Evolutionary conservation across 2,888 invertebrate genomes (phyloP).

Genomic region (Coleophora deauratella): DNA sequence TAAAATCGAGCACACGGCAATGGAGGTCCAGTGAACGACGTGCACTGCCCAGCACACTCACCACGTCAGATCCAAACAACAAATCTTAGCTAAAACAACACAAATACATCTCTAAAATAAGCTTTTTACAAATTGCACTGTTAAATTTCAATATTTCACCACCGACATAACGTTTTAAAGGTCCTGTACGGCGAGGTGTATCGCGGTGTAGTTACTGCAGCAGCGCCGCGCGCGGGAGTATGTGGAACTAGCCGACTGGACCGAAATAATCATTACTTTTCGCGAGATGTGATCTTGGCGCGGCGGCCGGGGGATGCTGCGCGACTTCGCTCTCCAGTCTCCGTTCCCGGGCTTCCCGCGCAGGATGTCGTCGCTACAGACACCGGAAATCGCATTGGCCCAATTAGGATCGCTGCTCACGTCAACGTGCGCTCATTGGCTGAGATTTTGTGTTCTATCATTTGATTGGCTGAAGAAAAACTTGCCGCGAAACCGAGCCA

Average conservation of each 20-base stretch:
- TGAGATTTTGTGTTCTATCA: conserved; percentile 15
- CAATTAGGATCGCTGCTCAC: conserved; percentile 43
- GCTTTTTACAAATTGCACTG: conserved; percentile 1
- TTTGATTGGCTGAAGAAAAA: conserved; percentile 37
- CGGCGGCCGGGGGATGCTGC: conserved; percentile 58
- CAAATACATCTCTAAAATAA: conserved; percentile 8
- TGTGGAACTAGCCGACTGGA: conserved; percentile 61
- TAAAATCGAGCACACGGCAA: conserved; percentile 29
- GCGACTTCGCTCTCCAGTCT: conserved; percentile 48
- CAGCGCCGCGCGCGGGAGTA: conserved; percentile 57
- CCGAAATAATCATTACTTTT: conserved; percentile 76
- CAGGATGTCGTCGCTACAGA: conserved; percentile 52
- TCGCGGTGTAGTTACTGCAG: conserved; percentile 39
- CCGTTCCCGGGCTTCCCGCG: conserved; percentile 68
- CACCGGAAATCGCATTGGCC: conserved; percentile 59
- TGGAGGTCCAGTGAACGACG: conserved; percentile 30
- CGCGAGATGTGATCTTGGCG: conserved; percentile 69
- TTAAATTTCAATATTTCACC: conserved; percentile 45
- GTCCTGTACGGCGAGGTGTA: conserved; percentile 48
- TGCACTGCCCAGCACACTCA: conserved; percentile 3
- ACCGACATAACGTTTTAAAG: conserved; percentile 57
- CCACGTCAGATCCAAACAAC: background rate
- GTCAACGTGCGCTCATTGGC: conserved; percentile 43
- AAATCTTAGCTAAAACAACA: conserved; percentile 6
- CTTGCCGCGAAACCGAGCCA: conserved; percentile 52